Percentiles rank a stretch among this genome's conserved stretches.
These are phyloP conservation scores for Hippocampus mohnikei DNA, from an alignment of 2,113 vertebrate genomes.

Conservation along the genomic window DNA sequence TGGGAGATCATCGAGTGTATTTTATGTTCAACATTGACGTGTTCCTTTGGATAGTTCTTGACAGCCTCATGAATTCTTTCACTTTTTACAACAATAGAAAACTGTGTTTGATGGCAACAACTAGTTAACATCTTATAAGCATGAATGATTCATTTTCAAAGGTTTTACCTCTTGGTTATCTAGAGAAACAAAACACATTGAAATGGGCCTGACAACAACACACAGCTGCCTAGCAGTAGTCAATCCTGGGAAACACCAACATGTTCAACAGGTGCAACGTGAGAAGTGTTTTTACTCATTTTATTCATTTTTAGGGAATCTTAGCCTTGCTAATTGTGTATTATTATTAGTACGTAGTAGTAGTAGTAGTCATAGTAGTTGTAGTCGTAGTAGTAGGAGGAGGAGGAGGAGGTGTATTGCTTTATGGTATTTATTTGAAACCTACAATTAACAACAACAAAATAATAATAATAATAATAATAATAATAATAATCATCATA, in stretches of 20 bases:
- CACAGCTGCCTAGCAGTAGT: not conserved
- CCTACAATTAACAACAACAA: too few species aligned
- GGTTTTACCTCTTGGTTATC: not conserved
- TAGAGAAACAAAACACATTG: not conserved
- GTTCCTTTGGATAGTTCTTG: constrained; percentile 17
- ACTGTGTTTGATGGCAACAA: not conserved
- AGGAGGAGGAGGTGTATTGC: too few species aligned
- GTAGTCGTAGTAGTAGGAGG: too few species aligned
- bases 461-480: too few species aligned
- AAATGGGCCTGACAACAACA: not conserved
- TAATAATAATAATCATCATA: too few species aligned
- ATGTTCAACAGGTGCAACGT: not conserved
- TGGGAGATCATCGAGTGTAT: constrained; percentile 6
- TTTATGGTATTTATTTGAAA: too few species aligned
- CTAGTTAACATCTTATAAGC: not conserved
- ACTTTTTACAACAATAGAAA: constrained; percentile 20
- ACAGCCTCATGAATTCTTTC: constrained; percentile 28
- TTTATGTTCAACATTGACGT: constrained; percentile 17
- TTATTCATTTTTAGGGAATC: not conserved
- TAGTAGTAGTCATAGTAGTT: too few species aligned
- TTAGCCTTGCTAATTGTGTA: not conserved
- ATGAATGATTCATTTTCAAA: not conserved
- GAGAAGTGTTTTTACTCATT: not conserved
- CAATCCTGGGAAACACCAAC: not conserved
- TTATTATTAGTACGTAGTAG: too few species aligned